These are phyloP conservation scores for Apotomis turbidana DNA, from an alignment of 2,888 invertebrate species.

Conservation along the genomic window DNA sequence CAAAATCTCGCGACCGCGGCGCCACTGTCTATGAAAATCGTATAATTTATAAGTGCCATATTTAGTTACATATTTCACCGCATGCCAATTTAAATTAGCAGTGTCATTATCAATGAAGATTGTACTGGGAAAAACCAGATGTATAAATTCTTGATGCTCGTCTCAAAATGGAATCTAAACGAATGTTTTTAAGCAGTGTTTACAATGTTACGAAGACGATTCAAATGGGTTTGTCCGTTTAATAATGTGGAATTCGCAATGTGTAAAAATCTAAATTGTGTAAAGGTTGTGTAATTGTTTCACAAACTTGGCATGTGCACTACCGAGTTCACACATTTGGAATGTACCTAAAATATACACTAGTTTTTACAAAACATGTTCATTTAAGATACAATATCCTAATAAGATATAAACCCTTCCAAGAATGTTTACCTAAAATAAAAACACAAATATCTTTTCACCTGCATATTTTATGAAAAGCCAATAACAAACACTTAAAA, in stretches of 20 bases:
- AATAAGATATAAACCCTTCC: no score
- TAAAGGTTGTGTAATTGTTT: neutral
- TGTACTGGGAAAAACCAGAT: conserved; percentile 18
- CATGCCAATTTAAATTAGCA: conserved; percentile 21
- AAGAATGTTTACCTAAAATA: no score
- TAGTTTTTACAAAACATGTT: no score
- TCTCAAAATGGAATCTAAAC: conserved; percentile 12
- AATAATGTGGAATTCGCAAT: neutral
- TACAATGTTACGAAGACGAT: neutral
- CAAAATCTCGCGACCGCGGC: neutral
- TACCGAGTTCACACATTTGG: neutral
- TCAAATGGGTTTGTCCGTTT: conserved; percentile 6
- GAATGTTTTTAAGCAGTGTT: neutral
- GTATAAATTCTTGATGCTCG: neutral
- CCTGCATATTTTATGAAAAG: no score
- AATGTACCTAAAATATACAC: no score
- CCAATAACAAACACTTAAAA: no score
- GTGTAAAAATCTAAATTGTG: neutral
- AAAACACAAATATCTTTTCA: no score
- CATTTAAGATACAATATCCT: no score
- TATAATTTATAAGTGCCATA: neutral
- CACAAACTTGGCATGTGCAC: neutral
- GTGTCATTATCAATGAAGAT: conserved; percentile 15
- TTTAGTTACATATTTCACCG: neutral
- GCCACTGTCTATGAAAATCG: conserved; percentile 6